Evolutionary conservation across 2,888 invertebrate genomes (phyloP), one percentile per base, ranked within the genome.

Genomic region (Zeuzera pyrina): DNA sequence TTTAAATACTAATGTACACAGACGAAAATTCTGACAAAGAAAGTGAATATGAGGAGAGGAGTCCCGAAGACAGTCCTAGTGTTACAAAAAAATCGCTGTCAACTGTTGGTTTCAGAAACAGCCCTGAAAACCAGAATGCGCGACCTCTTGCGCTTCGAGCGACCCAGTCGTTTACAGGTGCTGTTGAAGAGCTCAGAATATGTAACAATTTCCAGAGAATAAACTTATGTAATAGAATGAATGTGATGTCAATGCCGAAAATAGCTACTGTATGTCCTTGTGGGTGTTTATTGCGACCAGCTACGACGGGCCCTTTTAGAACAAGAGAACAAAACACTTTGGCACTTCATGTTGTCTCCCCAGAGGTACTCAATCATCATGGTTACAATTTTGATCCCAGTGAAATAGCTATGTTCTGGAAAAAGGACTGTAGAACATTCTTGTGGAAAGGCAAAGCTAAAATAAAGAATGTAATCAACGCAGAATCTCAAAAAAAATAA

Each of bases 361-460:
- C 85, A n/a, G 84, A 85, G 30, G 79, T 85, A 25, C 64, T 87
- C 10, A 73, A 59, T 27, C 73, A 85, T 38, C 83, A 88, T 53
- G 89, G 89, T 2, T 84, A 78, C 38, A 71, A 63, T 43, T 86
- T 87, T 47, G 78, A 85, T 10, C 67, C 86, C 1, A 79, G 66
- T 30, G 86, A 89, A 52, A 88, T 90, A 35, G 88, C 89, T 1
- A 83, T 81, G 50, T 81, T 85, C 38, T 90, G 89, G 89, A 90
- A 89, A 54, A 90, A 90, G 57, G 90, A 90, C 49, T 89, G 89
- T 41, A 74, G 90, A 49, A 89, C 84, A 77, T 90, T 89, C 79
- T 64, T 90, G 32, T 90, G 84, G 84, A 84, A 84, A 52, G 78
- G 78, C 15, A 62, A 66, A 42, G 58, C 70, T 15, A 70, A 64